phyloP scores from a whole-genome alignment of 2,113 vertebrate genomes.

The Lophochroa leadbeateri region DNA sequence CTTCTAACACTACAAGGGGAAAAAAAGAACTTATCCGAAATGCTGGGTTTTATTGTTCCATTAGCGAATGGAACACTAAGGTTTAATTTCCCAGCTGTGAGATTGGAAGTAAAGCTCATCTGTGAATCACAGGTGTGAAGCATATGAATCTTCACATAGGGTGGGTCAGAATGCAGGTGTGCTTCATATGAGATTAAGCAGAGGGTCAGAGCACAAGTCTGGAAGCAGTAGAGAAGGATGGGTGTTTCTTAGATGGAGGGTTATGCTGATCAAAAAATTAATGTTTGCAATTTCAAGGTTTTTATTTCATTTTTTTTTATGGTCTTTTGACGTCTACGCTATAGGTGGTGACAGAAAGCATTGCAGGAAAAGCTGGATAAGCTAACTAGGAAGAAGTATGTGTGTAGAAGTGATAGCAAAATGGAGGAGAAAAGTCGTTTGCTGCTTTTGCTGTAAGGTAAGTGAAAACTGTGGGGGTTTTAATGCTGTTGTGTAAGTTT shows the following conservation, averaged over 20 bases:
- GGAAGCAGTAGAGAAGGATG: not conserved
- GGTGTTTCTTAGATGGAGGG: accelerated
- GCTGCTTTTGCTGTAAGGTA: not conserved
- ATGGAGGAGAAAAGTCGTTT: accelerated
- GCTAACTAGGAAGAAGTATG: accelerated
- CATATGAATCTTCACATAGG: not conserved
- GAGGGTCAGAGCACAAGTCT: not conserved
- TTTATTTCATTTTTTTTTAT: too few species aligned
- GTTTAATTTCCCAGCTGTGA: not conserved
- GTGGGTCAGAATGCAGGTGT: not conserved
- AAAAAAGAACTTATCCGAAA: accelerated
- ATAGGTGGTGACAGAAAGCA: accelerated
- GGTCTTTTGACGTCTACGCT: accelerated
- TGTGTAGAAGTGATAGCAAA: accelerated
- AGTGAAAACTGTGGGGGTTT: accelerated
- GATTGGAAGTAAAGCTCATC: not conserved
- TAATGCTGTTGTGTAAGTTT: accelerated
- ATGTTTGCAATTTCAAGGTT: accelerated
- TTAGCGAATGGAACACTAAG: not conserved
- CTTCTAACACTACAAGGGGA: accelerated
- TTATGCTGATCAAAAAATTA: accelerated
- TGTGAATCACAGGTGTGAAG: not conserved
- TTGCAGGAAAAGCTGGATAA: accelerated
- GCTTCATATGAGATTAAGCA: not conserved
- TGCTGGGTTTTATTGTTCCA: not conserved